These are phyloP conservation scores for Spinibarbus caldwelli DNA, from an alignment of 2,797 vertebrate species.

Conservation along the genomic window DNA sequence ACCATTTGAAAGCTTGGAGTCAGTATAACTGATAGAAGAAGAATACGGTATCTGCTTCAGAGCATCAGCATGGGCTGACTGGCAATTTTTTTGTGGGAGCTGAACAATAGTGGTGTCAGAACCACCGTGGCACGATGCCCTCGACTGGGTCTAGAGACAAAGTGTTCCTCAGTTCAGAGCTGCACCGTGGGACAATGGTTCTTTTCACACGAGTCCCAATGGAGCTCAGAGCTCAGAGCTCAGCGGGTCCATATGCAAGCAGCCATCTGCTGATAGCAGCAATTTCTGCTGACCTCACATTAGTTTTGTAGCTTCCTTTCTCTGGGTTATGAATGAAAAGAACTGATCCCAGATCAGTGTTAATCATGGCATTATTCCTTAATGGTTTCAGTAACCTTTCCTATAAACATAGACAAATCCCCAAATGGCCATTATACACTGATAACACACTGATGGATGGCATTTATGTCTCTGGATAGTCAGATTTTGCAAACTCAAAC, in stretches of 20 bases:
- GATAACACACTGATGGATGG: slow-evolving; percentile 29
- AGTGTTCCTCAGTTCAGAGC: slow-evolving; percentile 60
- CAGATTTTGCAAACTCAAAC: slow-evolving; percentile 41
- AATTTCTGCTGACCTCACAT: slow-evolving; percentile 24
- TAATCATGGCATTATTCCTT: neutral
- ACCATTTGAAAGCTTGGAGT: too few species aligned
- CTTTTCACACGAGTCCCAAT: slow-evolving; percentile 51
- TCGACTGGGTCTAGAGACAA: slow-evolving; percentile 49
- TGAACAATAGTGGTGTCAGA: slow-evolving; percentile 52
- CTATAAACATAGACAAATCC: neutral
- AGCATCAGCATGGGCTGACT: slow-evolving; percentile 39
- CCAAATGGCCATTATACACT: neutral
- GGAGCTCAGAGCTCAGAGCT: slow-evolving; percentile 31
- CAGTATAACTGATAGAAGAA: too few species aligned
- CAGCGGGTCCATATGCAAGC: slow-evolving; percentile 49
- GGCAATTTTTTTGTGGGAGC: slow-evolving; percentile 20
- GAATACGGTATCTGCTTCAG: slow-evolving; percentile 21
- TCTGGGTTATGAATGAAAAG: neutral
- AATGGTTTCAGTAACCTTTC: neutral
- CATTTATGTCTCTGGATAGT: slow-evolving; percentile 62
- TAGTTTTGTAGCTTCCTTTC: neutral
- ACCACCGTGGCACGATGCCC: slow-evolving; percentile 32
- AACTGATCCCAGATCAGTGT: neutral
- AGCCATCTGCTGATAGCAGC: slow-evolving; percentile 56
- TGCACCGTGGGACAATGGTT: slow-evolving; percentile 55